Evolutionary conservation across 2,888 invertebrate species (phyloP), one percentile per base, ranked within the genome.

Genomic region (Ophonus ardosiacus): DNA sequence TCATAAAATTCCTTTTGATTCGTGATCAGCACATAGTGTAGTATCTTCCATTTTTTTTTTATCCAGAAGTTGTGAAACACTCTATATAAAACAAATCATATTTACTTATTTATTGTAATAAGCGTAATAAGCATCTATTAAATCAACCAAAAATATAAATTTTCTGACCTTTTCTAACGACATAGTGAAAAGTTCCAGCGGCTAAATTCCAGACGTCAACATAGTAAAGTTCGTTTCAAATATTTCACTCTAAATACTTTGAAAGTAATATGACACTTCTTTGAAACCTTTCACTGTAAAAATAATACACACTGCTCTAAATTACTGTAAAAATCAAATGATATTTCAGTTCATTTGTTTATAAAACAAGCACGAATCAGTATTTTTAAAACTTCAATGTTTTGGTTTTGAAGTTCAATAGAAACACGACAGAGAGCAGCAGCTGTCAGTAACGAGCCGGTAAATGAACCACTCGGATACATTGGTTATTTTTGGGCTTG

Each of bases 311-410:
- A 38, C 38, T 68, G 31, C 38, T 15, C 38, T 38, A 40, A n/a
- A 31, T 68, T n/a, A 7, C 13, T 18, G 10, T 13, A 68, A 68
- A 38, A 65, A 68, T 31, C n/a, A n/a, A 7, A 1, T 31, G n/a
- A n/a, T 31, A 68, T 38, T 68, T 68, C 24, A 68, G 38, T 68
- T 68, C 68, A 68, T n/a, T 6, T 68, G 68, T 68, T 68, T 31
- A 38, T 7, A n/a, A 68, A 68, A 31, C 15, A 15, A 21, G 31
- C 68, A 68, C 68, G 68, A 24, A 68, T 6, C 15, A 7, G 38
- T 38, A 38, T n/a, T 68, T 68, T 63, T 51, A 13, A 51, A 51
- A 51, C 8, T 2, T 8, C 43, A 51, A 6, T 51, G 43, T 51
- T 51, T 68, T 68, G 21, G 5, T 31, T 68, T 24, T 10, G n/a